Percentiles rank a stretch among this genome's conserved stretches.
Conservation (phyloP, 2,888 invertebrate species). For the Apantesis nais region DNA sequence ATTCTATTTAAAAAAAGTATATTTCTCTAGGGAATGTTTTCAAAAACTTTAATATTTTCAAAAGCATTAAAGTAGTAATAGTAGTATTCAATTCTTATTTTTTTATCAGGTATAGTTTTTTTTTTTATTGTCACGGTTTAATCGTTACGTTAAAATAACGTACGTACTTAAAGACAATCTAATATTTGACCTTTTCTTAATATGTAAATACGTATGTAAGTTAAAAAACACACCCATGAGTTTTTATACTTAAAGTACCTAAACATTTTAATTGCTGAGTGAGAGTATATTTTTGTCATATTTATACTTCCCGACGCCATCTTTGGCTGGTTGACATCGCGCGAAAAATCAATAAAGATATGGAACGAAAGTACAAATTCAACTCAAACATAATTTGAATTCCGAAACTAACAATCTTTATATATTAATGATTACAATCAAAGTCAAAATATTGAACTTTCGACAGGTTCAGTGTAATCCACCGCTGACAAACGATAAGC, state of each 20-base stretch:
- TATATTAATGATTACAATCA: constrained; percentile 30
- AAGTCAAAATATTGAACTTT: constrained; percentile 38
- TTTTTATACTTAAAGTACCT: background rate
- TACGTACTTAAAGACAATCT: too few relatives aligned
- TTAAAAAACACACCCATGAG: background rate
- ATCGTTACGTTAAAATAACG: too few relatives aligned
- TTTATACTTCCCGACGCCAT: constrained; percentile 11
- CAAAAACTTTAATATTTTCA: too few relatives aligned
- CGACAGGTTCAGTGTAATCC: constrained; percentile 42
- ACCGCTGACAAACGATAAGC: constrained; percentile 51
- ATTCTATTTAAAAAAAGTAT: too few relatives aligned
- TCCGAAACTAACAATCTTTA: constrained; percentile 28
- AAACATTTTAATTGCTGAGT: background rate
- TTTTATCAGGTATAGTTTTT: too few relatives aligned
- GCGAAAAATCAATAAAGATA: constrained; percentile 33
- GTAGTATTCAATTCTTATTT: too few relatives aligned
- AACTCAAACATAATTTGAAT: constrained; percentile 35
- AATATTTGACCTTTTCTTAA: too few relatives aligned
- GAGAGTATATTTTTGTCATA: background rate
- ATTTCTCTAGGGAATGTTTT: too few relatives aligned
- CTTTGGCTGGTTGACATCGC: constrained; percentile 7
- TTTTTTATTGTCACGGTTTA: too few relatives aligned
- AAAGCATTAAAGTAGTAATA: too few relatives aligned
- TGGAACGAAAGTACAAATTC: constrained; percentile 28
- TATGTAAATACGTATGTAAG: too few relatives aligned